These are phyloP conservation scores for Cenopis cana DNA, from an alignment of 2,888 invertebrate species.

Conservation along the genomic window DNA sequence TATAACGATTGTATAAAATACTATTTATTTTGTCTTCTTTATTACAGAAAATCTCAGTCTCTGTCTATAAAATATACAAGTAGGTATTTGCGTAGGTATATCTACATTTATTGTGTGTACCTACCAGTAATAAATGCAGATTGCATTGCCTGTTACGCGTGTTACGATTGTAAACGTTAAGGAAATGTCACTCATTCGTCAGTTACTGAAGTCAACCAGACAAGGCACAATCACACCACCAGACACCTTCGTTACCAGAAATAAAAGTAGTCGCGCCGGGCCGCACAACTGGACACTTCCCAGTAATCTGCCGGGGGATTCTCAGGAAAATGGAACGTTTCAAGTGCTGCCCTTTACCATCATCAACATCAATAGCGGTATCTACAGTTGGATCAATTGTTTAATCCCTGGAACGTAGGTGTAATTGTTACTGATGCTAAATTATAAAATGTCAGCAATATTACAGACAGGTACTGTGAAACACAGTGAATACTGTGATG, in stretches of 20 bases:
- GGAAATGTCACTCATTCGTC: conserved; percentile 15
- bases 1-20: too few species aligned
- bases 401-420: too few species aligned
- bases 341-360: neutral
- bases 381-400: too few species aligned
- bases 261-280: conserved; percentile 12
- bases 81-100: too few species aligned
- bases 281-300: neutral
- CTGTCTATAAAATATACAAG: too few species aligned
- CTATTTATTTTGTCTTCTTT: too few species aligned
- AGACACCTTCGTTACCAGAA: conserved; percentile 39
- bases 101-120: neutral
- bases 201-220: neutral
- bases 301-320: conserved; percentile 22
- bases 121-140: neutral
- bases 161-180: neutral
- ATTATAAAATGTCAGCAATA: neutral
- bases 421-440: too few species aligned
- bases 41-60: too few species aligned
- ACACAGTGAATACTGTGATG: neutral
- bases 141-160: neutral
- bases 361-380: neutral
- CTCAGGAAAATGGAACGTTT: neutral
- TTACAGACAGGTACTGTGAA: neutral
- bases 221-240: conserved; percentile 33